These are phyloP conservation scores for Cyclura pinguis DNA, from an alignment of 2,797 vertebrate genomes.

Conservation along the genomic window DNA sequence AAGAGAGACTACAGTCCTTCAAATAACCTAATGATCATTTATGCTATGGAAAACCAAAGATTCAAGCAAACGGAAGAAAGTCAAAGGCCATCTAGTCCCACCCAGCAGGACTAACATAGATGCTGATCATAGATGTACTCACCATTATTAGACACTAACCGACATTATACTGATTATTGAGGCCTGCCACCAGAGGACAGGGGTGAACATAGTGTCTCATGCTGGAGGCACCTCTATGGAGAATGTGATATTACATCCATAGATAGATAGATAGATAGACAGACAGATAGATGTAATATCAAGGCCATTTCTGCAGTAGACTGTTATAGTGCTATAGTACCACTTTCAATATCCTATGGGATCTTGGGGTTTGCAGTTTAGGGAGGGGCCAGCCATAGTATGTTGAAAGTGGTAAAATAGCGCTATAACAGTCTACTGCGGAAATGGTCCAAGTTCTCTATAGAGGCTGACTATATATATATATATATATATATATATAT, in stretches of 20 bases:
- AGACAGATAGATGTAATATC: too few relatives aligned
- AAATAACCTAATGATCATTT: too few relatives aligned
- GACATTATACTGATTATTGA: neutral
- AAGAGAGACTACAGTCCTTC: too few relatives aligned
- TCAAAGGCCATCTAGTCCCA: neutral
- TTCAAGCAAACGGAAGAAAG: neutral
- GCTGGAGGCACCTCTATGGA: neutral
- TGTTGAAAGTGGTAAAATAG: too few relatives aligned
- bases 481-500: neutral
- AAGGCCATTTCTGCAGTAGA: too few relatives aligned
- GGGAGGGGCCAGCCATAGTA: too few relatives aligned
- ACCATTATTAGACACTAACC: neutral
- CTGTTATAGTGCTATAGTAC: too few relatives aligned
- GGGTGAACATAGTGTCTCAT: neutral
- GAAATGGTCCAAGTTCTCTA: too few relatives aligned
- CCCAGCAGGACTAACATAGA: neutral
- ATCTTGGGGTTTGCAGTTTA: too few relatives aligned
- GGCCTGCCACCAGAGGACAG: conserved; percentile 26
- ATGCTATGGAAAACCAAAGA: neutral
- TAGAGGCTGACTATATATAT: too few relatives aligned
- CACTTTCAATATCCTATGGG: too few relatives aligned
- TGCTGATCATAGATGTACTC: neutral
- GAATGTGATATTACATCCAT: conserved; percentile 31
- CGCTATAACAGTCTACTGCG: too few relatives aligned
- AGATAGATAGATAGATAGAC: neutral